Percentiles rank a stretch among this genome's conserved stretches.
Evolutionary conservation across 64 coral and sea anemone genomes (phyloP).

Genomic region (Pocillopora damicornis): DNA sequence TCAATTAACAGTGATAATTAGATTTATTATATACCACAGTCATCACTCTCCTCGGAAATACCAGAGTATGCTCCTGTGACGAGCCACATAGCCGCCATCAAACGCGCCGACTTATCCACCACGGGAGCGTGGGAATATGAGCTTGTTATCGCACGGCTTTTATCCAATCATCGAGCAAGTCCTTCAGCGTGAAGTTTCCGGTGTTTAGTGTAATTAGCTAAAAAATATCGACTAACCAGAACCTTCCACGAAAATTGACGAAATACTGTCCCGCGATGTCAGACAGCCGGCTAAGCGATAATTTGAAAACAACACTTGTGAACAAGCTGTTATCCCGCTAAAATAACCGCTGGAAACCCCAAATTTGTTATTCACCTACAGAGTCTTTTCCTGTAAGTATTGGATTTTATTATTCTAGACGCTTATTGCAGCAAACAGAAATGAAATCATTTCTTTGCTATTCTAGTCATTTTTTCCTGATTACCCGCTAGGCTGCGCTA

Average conservation of each 20-base stretch:
- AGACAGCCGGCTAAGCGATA: constrained; percentile 41
- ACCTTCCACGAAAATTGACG: constrained; percentile 22
- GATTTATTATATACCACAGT: constrained; percentile 76
- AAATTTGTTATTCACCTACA: neutral
- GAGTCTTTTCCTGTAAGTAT: constrained; percentile 17
- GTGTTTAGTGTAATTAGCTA: constrained; percentile 45
- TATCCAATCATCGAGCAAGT: constrained; percentile 26
- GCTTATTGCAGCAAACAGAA: neutral
- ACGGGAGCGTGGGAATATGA: constrained; percentile 19
- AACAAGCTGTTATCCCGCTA: constrained; percentile 45
- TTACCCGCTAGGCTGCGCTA: constrained; percentile 4
- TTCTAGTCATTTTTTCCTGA: constrained; percentile 3
- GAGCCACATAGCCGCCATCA: constrained; percentile 11
- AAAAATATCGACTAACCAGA: constrained; percentile 31
- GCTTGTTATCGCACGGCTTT: neutral
- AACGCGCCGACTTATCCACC: constrained; percentile 21
- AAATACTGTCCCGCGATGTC: neutral
- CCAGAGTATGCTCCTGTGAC: constrained; percentile 25
- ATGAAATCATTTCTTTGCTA: constrained; percentile 11
- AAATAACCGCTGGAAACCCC: constrained; percentile 10
- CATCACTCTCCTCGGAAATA: constrained; percentile 66
- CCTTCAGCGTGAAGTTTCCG: constrained; percentile 31
- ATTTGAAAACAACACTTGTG: constrained; percentile 48
- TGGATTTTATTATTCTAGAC: constrained; percentile 19
- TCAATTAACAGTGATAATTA: constrained; percentile 97